Evolutionary conservation across 2,113 vertebrate genomes (phyloP).

Genomic region (Oxyruncus cristatus): DNA sequence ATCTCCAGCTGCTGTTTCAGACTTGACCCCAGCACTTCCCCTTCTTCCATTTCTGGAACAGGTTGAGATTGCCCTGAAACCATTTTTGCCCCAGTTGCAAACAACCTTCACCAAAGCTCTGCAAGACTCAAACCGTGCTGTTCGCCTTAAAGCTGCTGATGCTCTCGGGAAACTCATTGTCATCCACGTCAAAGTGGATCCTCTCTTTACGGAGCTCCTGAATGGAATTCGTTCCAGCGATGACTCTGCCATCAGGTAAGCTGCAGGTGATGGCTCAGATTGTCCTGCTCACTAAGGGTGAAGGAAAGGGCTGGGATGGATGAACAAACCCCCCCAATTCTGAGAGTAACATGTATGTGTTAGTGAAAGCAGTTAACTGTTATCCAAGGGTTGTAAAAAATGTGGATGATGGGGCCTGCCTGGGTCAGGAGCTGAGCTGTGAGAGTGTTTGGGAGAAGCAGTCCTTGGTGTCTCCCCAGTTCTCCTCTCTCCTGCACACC

Average conservation of each 20-base stretch:
- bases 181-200: constrained; percentile 96
- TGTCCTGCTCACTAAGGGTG: neutral
- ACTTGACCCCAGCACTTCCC: neutral
- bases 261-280: neutral
- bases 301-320: neutral
- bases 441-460: neutral
- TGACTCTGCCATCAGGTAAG: constrained; percentile 91
- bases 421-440: neutral
- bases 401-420: neutral
- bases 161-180: constrained; percentile 93
- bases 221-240: constrained; percentile 89
- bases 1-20: neutral
- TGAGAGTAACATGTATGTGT: neutral
- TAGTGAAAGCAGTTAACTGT: neutral
- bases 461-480: neutral
- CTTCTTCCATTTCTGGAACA: constrained; percentile 30
- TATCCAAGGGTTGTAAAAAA: neutral
- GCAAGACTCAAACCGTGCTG: constrained; percentile 90
- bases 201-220: constrained; percentile 91
- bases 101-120: constrained; percentile 97
- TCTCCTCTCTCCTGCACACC: neutral
- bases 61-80: constrained; percentile 96
- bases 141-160: constrained; percentile 91
- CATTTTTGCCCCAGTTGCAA: constrained; percentile 96
- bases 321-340: neutral